These are phyloP conservation scores for Rhodophaea formosa DNA, from an alignment of 2,888 invertebrate species.

Conservation along the genomic window DNA sequence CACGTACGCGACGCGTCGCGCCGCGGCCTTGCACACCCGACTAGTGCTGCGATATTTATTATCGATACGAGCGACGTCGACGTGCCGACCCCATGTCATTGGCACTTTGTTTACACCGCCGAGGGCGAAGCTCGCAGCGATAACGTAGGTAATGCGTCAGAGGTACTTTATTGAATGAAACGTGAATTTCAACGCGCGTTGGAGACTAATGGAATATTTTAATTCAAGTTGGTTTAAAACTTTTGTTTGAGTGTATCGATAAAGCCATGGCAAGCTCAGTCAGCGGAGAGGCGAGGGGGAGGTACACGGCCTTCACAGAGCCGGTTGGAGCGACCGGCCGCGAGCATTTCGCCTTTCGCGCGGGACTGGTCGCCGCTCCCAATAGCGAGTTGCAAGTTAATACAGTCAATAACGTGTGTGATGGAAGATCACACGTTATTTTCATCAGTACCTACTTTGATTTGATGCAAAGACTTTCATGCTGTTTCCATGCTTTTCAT, in stretches of 20 bases:
- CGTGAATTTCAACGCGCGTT: constrained; percentile 26
- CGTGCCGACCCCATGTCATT: constrained; percentile 65
- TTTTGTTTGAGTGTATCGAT: constrained; percentile 51
- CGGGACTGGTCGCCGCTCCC: constrained; percentile 67
- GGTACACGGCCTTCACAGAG: constrained; percentile 75
- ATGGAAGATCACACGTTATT: constrained; percentile 22
- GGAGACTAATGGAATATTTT: neutral
- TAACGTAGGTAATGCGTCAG: constrained; percentile 52
- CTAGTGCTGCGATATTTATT: constrained; percentile 66
- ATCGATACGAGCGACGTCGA: constrained; percentile 53
- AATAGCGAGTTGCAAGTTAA: constrained; percentile 40
- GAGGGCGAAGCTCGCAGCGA: constrained; percentile 60
- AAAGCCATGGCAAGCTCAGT: constrained; percentile 52
- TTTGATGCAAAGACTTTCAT: too few relatives aligned
- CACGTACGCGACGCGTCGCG: constrained; percentile 52
- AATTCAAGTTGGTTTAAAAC: neutral
- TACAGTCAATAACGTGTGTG: constrained; percentile 36
- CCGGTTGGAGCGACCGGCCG: constrained; percentile 74
- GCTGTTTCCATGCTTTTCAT: too few relatives aligned
- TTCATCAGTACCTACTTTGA: neutral
- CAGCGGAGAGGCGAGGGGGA: constrained; percentile 55
- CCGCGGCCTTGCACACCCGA: constrained; percentile 69
- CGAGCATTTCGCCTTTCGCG: constrained; percentile 77
- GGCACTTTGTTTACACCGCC: constrained; percentile 68
- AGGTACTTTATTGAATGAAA: constrained; percentile 44